A percentile compares a stretch with the other conserved stretches of the same genome.
Evolutionary conservation across 2,113 vertebrate species (phyloP).

Genomic region (Epinephelus cyanopodus): DNA sequence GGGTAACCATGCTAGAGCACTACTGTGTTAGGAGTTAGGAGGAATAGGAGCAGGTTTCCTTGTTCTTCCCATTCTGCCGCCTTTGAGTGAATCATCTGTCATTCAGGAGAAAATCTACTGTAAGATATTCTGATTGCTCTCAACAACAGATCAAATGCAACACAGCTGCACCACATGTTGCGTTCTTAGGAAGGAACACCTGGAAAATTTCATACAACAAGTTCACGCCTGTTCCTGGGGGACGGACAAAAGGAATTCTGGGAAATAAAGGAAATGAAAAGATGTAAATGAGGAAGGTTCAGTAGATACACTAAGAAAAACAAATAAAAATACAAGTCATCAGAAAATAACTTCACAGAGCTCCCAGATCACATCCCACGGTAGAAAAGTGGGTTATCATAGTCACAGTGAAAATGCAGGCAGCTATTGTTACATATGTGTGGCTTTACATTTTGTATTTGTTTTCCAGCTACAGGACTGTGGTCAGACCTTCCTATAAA

Average conservation of each 20-base stretch:
- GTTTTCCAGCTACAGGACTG: slow-evolving; percentile 89
- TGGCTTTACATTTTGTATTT: slow-evolving; percentile 24
- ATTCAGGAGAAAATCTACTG: background rate
- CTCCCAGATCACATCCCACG: background rate
- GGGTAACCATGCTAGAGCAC: background rate
- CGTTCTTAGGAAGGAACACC: background rate
- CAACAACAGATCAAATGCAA: background rate
- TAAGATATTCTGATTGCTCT: background rate
- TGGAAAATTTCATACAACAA: background rate
- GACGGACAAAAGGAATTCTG: background rate
- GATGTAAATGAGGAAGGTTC: background rate
- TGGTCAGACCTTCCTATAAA: slow-evolving; percentile 92
- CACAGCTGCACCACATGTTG: background rate
- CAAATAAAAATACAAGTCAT: too few species aligned
- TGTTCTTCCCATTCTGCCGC: background rate
- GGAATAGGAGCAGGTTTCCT: background rate
- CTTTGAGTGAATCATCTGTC: background rate
- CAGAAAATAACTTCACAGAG: background rate
- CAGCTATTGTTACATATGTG: background rate
- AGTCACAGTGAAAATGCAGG: background rate
- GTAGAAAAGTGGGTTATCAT: background rate
- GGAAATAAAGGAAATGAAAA: background rate
- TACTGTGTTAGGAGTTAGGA: too few species aligned
- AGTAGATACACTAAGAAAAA: too few species aligned
- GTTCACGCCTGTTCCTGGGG: background rate